These are phyloP conservation scores for Epiperipatus broadwayi DNA, from an alignment of 2,888 invertebrate species.

Conservation along the genomic window DNA sequence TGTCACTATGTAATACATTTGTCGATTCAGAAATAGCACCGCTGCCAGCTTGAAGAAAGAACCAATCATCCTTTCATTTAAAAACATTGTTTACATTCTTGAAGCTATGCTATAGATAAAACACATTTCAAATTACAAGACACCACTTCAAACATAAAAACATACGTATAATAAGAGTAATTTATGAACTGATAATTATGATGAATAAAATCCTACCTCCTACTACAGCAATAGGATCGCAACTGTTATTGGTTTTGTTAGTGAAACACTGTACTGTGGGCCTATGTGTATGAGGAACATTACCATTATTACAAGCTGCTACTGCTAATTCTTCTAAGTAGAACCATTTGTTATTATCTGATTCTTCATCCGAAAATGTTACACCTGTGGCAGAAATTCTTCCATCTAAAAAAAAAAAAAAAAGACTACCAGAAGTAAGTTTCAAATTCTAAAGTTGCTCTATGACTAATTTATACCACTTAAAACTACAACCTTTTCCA, in stretches of 20 bases:
- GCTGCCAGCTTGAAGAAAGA: too few species aligned
- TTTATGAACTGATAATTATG: not conserved
- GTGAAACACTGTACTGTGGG: conserved; percentile 54
- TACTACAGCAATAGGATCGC: conserved; percentile 48
- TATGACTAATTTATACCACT: too few species aligned
- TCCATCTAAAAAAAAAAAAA: conserved; percentile 11
- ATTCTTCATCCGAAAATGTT: conserved; percentile 15
- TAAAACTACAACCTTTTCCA: too few species aligned
- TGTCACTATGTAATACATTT: too few species aligned
- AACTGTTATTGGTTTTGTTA: conserved; percentile 32
- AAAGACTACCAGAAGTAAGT: too few species aligned
- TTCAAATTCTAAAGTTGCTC: too few species aligned
- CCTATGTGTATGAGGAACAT: conserved; percentile 52
- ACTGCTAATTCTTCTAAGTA: conserved; percentile 25
- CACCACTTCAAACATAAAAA: not conserved
- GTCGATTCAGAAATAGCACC: too few species aligned
- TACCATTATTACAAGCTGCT: too few species aligned
- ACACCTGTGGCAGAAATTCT: conserved; percentile 11
- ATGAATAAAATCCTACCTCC: conserved; percentile 37
- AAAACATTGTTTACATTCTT: too few species aligned
- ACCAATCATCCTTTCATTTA: too few species aligned
- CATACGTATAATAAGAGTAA: conserved; percentile 1
- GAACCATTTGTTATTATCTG: conserved; percentile 17
- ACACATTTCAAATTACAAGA: conserved; percentile 11
- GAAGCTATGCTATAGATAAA: too few species aligned